Conservation (phyloP, 2,888 invertebrate genomes). For the Troides oblongomaculatus region DNA sequence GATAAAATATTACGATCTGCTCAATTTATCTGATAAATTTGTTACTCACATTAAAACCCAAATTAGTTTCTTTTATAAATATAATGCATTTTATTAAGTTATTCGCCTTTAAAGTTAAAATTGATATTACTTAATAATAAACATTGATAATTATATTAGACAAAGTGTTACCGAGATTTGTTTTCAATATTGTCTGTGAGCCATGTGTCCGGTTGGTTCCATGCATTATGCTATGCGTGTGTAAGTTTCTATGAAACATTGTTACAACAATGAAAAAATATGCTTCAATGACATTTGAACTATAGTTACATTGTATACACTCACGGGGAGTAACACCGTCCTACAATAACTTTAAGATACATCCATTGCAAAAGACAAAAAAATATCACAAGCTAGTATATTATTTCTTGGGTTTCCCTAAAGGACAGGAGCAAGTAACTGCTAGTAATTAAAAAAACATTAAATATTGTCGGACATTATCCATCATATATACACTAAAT, state of each 20-base stretch:
- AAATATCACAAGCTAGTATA: slow-evolving; percentile 9
- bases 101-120: slow-evolving; percentile 9
- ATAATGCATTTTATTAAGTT: slow-evolving; percentile 16
- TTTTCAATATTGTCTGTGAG: slow-evolving; percentile 31
- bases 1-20: background rate
- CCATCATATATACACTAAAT: slow-evolving; percentile 45
- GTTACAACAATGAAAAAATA: slow-evolving; percentile 71
- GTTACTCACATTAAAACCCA: too few species aligned
- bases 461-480: slow-evolving; percentile 34
- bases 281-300: slow-evolving; percentile 60
- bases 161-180: slow-evolving; percentile 6
- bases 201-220: slow-evolving; percentile 40
- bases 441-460: slow-evolving; percentile 21
- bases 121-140: slow-evolving; percentile 7
- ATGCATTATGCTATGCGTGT: slow-evolving; percentile 40
- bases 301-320: slow-evolving; percentile 56
- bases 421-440: slow-evolving; percentile 16
- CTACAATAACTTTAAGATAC: slow-evolving; percentile 13
- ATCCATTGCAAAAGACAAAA: slow-evolving; percentile 16
- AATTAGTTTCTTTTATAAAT: slow-evolving; percentile 4
- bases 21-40: background rate
- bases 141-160: slow-evolving; percentile 2
- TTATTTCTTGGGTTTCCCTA: slow-evolving; percentile 26
- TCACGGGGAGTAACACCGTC: slow-evolving; percentile 29
- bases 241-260: slow-evolving; percentile 43